These are phyloP conservation scores for Spialia ferax DNA, from an alignment of 2,888 invertebrate genomes.

Conservation along the genomic window DNA sequence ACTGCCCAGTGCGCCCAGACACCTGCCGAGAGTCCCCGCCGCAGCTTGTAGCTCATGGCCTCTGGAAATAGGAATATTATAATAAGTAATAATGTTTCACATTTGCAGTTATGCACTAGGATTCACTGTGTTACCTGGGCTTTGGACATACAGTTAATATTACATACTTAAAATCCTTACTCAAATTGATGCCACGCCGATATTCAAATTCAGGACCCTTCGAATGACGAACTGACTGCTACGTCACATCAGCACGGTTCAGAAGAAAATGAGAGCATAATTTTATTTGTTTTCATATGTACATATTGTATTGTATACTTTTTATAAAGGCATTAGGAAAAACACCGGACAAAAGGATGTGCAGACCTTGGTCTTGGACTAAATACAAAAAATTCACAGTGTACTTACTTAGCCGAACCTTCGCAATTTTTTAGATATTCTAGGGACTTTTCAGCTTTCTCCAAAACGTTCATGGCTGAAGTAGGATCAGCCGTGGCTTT, in stretches of 20 bases:
- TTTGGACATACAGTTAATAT: too few relatives aligned
- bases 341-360: neutral
- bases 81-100: too few relatives aligned
- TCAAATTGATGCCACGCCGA: too few relatives aligned
- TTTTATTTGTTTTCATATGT: too few relatives aligned
- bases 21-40: conserved; percentile 77
- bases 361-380: conserved; percentile 31
- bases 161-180: too few relatives aligned
- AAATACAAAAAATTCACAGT: conserved; percentile 15
- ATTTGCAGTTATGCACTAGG: too few relatives aligned
- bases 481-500: conserved; percentile 51
- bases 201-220: too few relatives aligned
- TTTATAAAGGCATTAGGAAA: neutral
- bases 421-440: conserved; percentile 76
- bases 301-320: too few relatives aligned
- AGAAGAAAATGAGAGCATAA: too few relatives aligned
- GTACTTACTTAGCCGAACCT: conserved; percentile 70
- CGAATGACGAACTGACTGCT: too few relatives aligned
- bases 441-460: conserved; percentile 81
- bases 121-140: too few relatives aligned
- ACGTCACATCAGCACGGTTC: too few relatives aligned
- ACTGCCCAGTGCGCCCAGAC: conserved; percentile 75
- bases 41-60: conserved; percentile 77
- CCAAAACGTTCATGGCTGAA: conserved; percentile 75
- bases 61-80: conserved; percentile 61